A percentile compares a stretch with the other conserved stretches of the same genome.
Evolutionary conservation across 1,140 invertebrate species (phyloP).

Genomic region (Bombus cullumanus): DNA sequence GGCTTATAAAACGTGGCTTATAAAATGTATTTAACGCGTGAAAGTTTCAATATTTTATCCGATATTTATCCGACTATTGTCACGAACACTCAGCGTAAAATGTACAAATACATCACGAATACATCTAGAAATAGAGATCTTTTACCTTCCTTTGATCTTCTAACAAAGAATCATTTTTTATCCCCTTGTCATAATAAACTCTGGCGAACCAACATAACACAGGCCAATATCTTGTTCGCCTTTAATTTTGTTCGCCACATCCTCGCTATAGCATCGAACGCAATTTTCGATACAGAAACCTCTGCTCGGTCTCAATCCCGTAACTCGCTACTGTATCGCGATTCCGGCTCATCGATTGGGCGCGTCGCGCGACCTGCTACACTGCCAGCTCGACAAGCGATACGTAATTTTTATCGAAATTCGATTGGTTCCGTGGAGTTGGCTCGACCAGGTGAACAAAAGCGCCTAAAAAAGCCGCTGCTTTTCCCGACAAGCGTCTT

Average conservation of each 20-base stretch:
- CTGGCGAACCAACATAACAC: neutral
- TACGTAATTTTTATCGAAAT: slow-evolving; percentile 30
- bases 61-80: neutral
- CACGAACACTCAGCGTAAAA: too few relatives aligned
- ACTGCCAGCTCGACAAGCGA: neutral
- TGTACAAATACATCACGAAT: too few relatives aligned
- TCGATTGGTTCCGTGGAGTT: neutral
- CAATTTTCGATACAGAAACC: neutral
- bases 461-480: neutral
- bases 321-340: slow-evolving; percentile 4
- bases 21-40: slow-evolving; percentile 15
- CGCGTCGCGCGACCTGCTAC: neutral
- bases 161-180: neutral
- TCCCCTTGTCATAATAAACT: neutral
- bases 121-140: too few relatives aligned
- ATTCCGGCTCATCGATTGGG: slow-evolving; percentile 12
- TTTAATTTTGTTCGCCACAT: slow-evolving; percentile 7
- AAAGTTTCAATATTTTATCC: slow-evolving; percentile 15
- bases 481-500: neutral
- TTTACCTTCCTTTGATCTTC: neutral
- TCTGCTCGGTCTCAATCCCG: neutral
- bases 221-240: neutral
- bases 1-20: too few relatives aligned
- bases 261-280: neutral
- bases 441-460: neutral